These are phyloP conservation scores for Gnatocerus cornutus DNA, from an alignment of 2,888 invertebrate genomes.

Conservation along the genomic window DNA sequence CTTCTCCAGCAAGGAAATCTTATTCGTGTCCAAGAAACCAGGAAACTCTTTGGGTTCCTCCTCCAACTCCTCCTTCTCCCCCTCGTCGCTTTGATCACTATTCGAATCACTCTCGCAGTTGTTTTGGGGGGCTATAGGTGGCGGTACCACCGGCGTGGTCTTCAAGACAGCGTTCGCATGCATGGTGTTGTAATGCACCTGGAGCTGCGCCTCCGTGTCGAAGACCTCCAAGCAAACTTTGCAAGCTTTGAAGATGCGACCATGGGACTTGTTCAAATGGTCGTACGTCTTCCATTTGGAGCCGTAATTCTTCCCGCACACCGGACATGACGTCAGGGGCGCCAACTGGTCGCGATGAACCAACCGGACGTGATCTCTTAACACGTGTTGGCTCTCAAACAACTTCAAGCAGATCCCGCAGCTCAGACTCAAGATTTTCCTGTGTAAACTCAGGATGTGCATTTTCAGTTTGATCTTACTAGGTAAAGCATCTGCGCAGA, in stretches of 20 bases:
- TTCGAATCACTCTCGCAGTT: slow-evolving; percentile 50
- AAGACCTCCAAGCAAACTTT: slow-evolving; percentile 77
- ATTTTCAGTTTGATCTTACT: slow-evolving; percentile 76
- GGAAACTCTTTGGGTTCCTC: slow-evolving; percentile 48
- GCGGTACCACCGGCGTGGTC: slow-evolving; percentile 1
- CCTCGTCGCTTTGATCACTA: slow-evolving; percentile 51
- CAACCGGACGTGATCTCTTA: slow-evolving; percentile 74
- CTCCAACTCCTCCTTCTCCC: slow-evolving; percentile 48
- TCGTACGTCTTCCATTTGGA: slow-evolving; percentile 76
- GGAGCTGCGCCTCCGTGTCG: slow-evolving; percentile 72
- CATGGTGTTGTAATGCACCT: slow-evolving; percentile 70
- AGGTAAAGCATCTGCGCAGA: slow-evolving; percentile 75
- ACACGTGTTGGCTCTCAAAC: slow-evolving; percentile 73
- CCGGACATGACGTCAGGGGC: slow-evolving; percentile 74
- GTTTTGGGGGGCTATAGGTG: slow-evolving; percentile 12
- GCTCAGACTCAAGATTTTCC: slow-evolving; percentile 74
- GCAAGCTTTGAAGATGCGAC: slow-evolving; percentile 74
- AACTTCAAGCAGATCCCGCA: slow-evolving; percentile 76
- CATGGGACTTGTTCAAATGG: slow-evolving; percentile 76
- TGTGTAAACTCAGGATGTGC: slow-evolving; percentile 75
- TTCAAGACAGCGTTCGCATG: slow-evolving; percentile 60
- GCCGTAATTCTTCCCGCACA: slow-evolving; percentile 76
- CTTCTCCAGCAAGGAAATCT: slow-evolving; percentile 66
- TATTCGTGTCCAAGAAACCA: slow-evolving; percentile 45
- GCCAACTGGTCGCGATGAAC: slow-evolving; percentile 72